Base-by-base conservation (phyloP, 2,888 invertebrate species). In the Cryptocephalus moraei region DNA sequence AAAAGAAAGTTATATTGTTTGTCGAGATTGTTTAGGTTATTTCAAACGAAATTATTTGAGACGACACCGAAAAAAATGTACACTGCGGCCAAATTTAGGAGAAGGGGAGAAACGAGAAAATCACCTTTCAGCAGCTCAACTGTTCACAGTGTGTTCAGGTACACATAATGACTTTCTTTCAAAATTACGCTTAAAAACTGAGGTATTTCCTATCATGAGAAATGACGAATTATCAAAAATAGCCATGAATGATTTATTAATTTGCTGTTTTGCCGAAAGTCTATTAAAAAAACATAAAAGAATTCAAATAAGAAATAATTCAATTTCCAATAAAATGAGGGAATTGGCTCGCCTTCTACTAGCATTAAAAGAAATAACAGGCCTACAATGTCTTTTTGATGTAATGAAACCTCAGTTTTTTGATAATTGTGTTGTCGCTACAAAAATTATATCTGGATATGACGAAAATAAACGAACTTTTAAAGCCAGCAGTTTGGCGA, bases 301-400 rank as follows among this genome's bases (percentile, higher is more conserved):
- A 6, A 43, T 45, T 39, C 53, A 53, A 47, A 45, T 47, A 11
- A 13, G 33, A 33, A 45, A 33, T 9, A 47, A 45, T 1, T n/a
- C n/a, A n/a, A 38, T 51, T n/a, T 54, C 53, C 1, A 51, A 51
- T 39, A 53, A 53, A 51, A 49, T 54, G 50, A 43, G 52, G n/a
- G 54, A 53, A 43, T 32, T 53, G 13, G 46, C 43, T 4, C 43
- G 46, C 44, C 44, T 53, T 1, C 36, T 51, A n/a, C 31, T 49
- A 8, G 45, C 34, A 39, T 33, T 53, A 13, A 49, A 43, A 33
- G 41, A 48, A 39, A 41, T 44, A 32, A 38, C 44, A 4, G 44
- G 48, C 4, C 4, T 48, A 1, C 13, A 48, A 44, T 14, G 36
- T 10, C 32, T 44, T n/a, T 39, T 47, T 10, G 46, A 49, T 43